Evolutionary conservation across 2,888 invertebrate genomes (phyloP).

Genomic region (Alloscopus bannaensis): DNA sequence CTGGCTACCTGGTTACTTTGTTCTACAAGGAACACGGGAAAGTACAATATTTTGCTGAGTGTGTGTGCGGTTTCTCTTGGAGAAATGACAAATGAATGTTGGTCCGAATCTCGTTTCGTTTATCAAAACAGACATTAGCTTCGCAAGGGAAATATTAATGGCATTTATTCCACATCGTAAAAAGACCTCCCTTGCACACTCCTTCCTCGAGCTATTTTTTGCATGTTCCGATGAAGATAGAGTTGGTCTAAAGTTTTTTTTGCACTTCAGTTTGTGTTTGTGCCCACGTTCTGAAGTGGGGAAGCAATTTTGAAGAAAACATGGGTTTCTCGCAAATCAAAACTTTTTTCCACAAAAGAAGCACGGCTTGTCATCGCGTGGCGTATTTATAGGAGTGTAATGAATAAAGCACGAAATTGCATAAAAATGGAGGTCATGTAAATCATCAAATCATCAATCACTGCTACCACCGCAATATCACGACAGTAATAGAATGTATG

Average conservation of each 20-base stretch:
- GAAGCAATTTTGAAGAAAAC: too few species aligned
- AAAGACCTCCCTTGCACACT: constrained; percentile 12
- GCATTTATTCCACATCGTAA: constrained; percentile 25
- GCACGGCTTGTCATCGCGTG: constrained; percentile 13
- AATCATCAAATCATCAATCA: constrained; percentile 62
- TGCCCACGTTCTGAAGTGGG: too few species aligned
- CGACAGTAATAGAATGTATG: too few species aligned
- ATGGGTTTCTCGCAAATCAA: too few species aligned
- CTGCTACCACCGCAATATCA: neutral
- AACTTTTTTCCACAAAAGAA: constrained; percentile 3
- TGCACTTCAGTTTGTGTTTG: too few species aligned
- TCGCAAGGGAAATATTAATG: constrained; percentile 11
- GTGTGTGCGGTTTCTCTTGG: neutral
- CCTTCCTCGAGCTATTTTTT: neutral
- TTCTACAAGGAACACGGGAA: neutral
- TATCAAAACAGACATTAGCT: neutral
- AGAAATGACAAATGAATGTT: constrained; percentile 59
- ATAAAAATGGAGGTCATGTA: constrained; percentile 57
- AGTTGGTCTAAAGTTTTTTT: neutral
- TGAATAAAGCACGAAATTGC: constrained; percentile 50
- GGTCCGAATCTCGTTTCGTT: constrained; percentile 37
- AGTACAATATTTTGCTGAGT: constrained; percentile 2
- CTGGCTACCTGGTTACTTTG: constrained; percentile 24
- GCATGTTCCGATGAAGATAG: neutral
- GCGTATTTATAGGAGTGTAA: constrained; percentile 27